phyloP scores from a whole-genome alignment of 2,113 vertebrate genomes.

The Physeter macrocephalus region DNA sequence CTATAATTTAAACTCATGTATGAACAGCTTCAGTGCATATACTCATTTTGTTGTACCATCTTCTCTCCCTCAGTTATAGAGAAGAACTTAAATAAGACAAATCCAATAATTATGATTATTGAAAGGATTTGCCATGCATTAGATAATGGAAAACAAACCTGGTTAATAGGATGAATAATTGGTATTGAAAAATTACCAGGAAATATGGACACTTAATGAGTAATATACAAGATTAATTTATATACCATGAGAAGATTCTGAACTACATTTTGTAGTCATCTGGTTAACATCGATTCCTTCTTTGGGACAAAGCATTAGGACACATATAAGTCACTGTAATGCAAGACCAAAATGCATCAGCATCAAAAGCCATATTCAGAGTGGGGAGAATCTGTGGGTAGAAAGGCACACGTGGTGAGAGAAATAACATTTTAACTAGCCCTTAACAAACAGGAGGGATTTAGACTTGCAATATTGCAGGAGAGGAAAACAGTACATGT shows the following conservation, averaged over 20 bases:
- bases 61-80: neutral
- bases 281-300: neutral
- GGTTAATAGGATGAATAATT: neutral
- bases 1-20: neutral
- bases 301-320: neutral
- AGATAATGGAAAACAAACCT: neutral
- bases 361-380: neutral
- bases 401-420: neutral
- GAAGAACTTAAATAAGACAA: neutral
- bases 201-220: neutral
- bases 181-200: neutral
- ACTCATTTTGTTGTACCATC: neutral
- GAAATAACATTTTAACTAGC: neutral
- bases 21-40: neutral
- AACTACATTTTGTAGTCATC: neutral
- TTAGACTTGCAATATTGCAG: neutral
- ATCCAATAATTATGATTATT: neutral
- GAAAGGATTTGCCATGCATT: neutral
- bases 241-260: neutral
- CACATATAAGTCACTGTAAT: neutral
- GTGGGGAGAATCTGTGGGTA: neutral
- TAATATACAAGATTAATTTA: neutral
- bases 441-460: neutral
- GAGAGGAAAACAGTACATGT: neutral
- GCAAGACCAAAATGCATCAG: neutral